Evolutionary conservation across 1,140 invertebrate genomes (phyloP).

Genomic region (Chelonus insularis): DNA sequence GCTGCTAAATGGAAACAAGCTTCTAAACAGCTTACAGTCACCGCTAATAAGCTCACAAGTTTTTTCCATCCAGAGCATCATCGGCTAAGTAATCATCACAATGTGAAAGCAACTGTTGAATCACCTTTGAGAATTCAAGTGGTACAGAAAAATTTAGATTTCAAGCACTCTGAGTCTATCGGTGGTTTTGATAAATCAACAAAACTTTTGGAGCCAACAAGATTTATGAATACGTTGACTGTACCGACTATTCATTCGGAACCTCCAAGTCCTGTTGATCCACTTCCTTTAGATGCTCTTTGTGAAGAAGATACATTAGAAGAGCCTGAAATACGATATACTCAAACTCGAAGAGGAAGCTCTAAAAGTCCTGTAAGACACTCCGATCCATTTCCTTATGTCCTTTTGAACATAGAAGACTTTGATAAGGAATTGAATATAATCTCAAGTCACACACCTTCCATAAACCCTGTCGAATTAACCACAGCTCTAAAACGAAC

Average conservation of each 20-base stretch:
- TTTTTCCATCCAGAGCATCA: conserved; percentile 30
- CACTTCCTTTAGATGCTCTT: conserved; percentile 36
- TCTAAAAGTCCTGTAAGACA: conserved; percentile 38
- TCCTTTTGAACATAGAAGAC: conserved; percentile 49
- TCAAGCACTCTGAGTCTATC: conserved; percentile 41
- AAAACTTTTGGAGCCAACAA: conserved; percentile 32
- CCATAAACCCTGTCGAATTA: conserved; percentile 35
- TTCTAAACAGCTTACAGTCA: conserved; percentile 42
- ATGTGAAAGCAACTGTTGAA: conserved; percentile 20
- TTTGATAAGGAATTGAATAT: conserved; percentile 33
- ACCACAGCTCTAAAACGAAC: conserved; percentile 27
- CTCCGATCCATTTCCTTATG: conserved; percentile 50
- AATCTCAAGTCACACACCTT: conserved; percentile 21
- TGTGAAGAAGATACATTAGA: conserved; percentile 31
- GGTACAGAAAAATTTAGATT: conserved; percentile 30
- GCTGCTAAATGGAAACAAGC: conserved; percentile 35
- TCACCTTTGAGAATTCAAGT: conserved; percentile 20
- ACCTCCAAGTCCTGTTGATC: conserved; percentile 50
- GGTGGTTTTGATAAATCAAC: conserved; percentile 32
- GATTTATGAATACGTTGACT: conserved; percentile 37
- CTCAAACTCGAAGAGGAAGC: not conserved
- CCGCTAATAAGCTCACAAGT: conserved; percentile 41
- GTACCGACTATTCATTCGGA: conserved; percentile 51
- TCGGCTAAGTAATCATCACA: conserved; percentile 15
- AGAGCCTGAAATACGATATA: not conserved